Base-by-base conservation (phyloP, 2,113 vertebrate genomes). In the Telmatochromis sp. region DNA sequence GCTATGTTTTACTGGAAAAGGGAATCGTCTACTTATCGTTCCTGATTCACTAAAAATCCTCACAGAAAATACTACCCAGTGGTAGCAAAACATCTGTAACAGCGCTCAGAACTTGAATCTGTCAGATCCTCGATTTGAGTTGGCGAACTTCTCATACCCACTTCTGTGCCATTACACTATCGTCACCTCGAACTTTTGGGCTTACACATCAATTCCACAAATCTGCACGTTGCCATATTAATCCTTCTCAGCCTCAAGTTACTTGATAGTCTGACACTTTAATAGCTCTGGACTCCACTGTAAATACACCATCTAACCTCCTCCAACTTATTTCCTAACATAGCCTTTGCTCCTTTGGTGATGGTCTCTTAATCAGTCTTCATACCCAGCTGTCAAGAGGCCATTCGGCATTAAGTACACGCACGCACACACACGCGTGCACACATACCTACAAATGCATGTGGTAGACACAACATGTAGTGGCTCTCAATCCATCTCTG, bases 221-320 rank as follows among this genome's bases (percentile, higher is more conserved):
- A 91, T 86, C 84, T 92, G 78, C 89, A 86, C 88, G 60, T 91
- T 88, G 78, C 81, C 88, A 65, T 87, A 87, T 90, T 87, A 92
- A 90, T 94, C 86, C 81, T 85, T 78, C 83, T 86, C 83, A 83
- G 65, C 83, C 85, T 90, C 86, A 28, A 73, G 89, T 91, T 87
- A 93, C 87, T 87, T 84, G 91, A 94, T 92, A 81, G 89, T 87
- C 71, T 90, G 89, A 89, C 91, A 90, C 86, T 90, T 91, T 90
- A 93, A 91, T 92, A 91, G 89, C 89, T 84, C 55, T 57, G 83
- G 75, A 92, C 90, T 88, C 71, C 11, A 80, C 87, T 40, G 68
- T 84, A 88, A 92, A 92, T 88, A 87, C 80, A 82, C 84, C 75
- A 83, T 65, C 84, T 86, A 84, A 89, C 82, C 87, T 81, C 60